Conservation (phyloP, 2,113 vertebrate species). For the Hippolais icterina region DNA sequence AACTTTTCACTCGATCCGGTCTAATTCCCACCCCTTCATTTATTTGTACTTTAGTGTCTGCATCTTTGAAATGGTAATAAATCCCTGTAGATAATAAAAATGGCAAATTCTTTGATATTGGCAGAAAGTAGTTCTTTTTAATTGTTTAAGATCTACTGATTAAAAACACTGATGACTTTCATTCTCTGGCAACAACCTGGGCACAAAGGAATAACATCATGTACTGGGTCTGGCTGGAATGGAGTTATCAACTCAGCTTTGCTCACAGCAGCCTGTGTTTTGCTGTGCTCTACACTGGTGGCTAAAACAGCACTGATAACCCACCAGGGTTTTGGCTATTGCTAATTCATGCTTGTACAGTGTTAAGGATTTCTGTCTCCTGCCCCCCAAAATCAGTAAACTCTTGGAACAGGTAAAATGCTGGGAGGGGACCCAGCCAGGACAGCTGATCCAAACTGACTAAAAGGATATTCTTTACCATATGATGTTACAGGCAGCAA, state of each 20-base stretch:
- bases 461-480: neutral
- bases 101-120: rapidly evolving
- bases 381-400: neutral
- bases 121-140: neutral
- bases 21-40: neutral
- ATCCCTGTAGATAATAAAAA: neutral
- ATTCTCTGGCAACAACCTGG: neutral
- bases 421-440: neutral
- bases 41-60: neutral
- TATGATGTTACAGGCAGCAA: neutral
- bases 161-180: neutral
- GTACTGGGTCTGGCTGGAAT: neutral
- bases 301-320: neutral
- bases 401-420: neutral
- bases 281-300: neutral
- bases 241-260: neutral
- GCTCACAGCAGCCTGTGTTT: neutral
- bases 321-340: neutral
- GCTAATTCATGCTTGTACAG: neutral
- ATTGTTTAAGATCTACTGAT: neutral
- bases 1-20: neutral
- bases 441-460: neutral
- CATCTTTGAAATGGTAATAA: neutral
- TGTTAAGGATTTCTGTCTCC: neutral
- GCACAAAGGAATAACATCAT: neutral